Base-by-base conservation (phyloP, 2,797 vertebrate species). In the Sebastolobus alascanus region DNA sequence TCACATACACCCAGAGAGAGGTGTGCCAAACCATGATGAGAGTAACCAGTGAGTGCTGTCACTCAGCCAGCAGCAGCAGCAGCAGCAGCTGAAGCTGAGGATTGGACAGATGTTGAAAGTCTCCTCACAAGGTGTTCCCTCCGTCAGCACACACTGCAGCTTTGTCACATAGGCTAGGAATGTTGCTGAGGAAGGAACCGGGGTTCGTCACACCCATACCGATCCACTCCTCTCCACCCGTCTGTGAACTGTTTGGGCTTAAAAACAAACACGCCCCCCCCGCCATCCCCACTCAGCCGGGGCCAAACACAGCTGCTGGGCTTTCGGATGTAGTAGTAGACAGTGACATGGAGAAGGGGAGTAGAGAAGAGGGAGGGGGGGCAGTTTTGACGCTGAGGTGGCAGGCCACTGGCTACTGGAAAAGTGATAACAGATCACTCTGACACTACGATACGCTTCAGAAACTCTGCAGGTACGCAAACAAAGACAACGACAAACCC, bases 301-400 rank as follows among this genome's bases (percentile, higher is more conserved):
- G 69, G 60, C 79, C 89, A 94, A 95, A 95, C 91, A 93, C 94
- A 94, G 94, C 93, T 95, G 93, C 27, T 18, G 69, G 65, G 64
- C 78, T 78, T 56, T 58, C 22, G 70, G 70, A 74, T 69, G 58
- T 59, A 46, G 58, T 59, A 46, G 43, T 46, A 58, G 50, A 74
- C 80, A 68, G 40, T 60, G 77, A 80, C 65, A 77, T 18, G 22
- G 65, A 84, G 79, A 67, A 66, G 77, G 74, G 59, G 54, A 63
- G 79, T 22, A 61, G 40, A 63, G 29, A 63, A 20, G 40, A 22
- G 64, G 35, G 61, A 12, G 33, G 63, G 33, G 63, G 27, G 71
- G 46, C 13, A 38, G 80, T 25, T 89, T 88, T 90, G 82, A 93
- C 93, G 89, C 84, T 12, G 29, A 88, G 68, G 89, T 90, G 92